phyloP scores from a whole-genome alignment of 2,888 invertebrate species.

The Andrena dorsata region DNA sequence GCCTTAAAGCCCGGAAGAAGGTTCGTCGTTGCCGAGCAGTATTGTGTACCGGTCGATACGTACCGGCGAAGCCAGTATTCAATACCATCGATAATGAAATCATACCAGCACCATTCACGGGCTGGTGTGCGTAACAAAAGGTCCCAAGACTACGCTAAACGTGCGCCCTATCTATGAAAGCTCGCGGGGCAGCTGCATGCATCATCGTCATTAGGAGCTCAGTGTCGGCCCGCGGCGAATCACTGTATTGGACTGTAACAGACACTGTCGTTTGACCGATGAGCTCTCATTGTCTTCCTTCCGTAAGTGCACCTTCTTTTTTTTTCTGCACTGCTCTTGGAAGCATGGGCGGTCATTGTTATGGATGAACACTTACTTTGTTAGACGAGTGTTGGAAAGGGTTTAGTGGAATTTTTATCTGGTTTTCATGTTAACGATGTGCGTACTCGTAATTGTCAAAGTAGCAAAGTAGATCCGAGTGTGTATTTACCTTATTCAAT shows the following conservation, averaged over 20 bases:
- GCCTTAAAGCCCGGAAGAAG: conserved; percentile 75
- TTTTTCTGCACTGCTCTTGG: not conserved
- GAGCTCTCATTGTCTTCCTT: conserved; percentile 27
- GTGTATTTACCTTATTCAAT: conserved; percentile 77
- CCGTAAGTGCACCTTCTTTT: not conserved
- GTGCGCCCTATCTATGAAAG: conserved; percentile 10
- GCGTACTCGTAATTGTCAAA: too few relatives aligned
- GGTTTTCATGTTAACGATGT: too few relatives aligned
- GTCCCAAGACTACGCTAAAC: conserved; percentile 32
- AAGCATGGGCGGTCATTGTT: conserved; percentile 24
- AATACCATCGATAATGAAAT: conserved; percentile 73
- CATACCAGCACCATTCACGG: conserved; percentile 56
- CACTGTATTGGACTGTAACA: conserved; percentile 43
- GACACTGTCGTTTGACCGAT: conserved; percentile 40
- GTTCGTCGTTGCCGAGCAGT: conserved; percentile 61
- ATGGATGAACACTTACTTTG: conserved; percentile 3
- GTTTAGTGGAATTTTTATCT: too few relatives aligned
- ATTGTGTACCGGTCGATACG: conserved; percentile 10
- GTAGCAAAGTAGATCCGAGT: conserved; percentile 77
- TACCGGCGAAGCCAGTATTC: conserved; percentile 55
- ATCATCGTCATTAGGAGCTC: conserved; percentile 62
- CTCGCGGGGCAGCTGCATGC: conserved; percentile 38
- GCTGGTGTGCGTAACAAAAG: conserved; percentile 37
- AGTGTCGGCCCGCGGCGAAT: conserved; percentile 38
- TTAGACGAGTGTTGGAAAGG: not conserved